These are phyloP conservation scores for Chorisops tibialis DNA, from an alignment of 2,888 invertebrate genomes.

Conservation along the genomic window DNA sequence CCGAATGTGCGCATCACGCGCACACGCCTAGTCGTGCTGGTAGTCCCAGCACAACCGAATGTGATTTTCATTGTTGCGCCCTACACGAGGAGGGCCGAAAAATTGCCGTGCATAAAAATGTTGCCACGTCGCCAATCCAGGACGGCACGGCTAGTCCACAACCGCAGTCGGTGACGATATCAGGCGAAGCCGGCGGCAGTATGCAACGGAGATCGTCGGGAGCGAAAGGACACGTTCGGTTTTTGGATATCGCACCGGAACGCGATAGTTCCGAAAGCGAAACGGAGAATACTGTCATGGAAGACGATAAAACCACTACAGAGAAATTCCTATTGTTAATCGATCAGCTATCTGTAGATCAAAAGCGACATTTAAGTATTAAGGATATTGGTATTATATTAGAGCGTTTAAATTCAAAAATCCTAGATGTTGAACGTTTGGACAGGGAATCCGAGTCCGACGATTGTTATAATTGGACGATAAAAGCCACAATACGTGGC, in stretches of 20 bases:
- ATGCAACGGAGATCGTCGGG: constrained; percentile 53
- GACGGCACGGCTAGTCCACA: constrained; percentile 69
- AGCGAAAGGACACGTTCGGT: constrained; percentile 77
- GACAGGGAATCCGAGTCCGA: constrained; percentile 90
- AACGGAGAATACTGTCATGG: constrained; percentile 89
- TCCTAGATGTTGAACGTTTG: constrained; percentile 86
- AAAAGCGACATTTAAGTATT: constrained; percentile 87
- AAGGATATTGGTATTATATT: constrained; percentile 94
- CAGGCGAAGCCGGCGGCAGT: constrained; percentile 52
- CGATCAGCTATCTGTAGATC: constrained; percentile 88
- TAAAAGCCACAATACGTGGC: constrained; percentile 90
- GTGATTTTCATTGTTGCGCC: constrained; percentile 94
- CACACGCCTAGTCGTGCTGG: constrained; percentile 69
- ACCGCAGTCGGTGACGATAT: constrained; percentile 55
- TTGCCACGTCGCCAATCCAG: constrained; percentile 89
- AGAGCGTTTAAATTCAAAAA: constrained; percentile 87
- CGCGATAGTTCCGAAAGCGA: constrained; percentile 89
- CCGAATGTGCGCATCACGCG: constrained; percentile 70
- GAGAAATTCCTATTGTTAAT: constrained; percentile 90
- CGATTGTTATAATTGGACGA: constrained; percentile 95
- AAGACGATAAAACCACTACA: constrained; percentile 84
- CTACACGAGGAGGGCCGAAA: constrained; percentile 89
- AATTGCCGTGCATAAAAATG: constrained; percentile 88
- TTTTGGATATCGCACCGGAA: constrained; percentile 73
- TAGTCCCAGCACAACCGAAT: constrained; percentile 68